Evolutionary conservation across 1,140 invertebrate species (phyloP).

Genomic region (Brachionus rubens): DNA sequence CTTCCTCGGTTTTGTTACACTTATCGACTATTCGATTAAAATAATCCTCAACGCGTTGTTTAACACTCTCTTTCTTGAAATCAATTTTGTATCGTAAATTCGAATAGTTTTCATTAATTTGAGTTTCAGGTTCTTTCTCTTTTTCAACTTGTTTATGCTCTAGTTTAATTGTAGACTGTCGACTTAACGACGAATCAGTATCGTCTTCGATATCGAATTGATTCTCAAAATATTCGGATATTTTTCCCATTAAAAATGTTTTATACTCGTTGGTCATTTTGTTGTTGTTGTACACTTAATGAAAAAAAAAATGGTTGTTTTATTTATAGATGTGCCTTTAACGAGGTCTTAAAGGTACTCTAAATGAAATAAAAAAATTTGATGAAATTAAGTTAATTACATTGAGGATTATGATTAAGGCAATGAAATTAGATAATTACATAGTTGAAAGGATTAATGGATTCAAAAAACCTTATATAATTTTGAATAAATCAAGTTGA

Average conservation of each 20-base stretch:
- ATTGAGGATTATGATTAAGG: no score
- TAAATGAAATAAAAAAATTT: no score
- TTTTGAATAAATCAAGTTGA: no score
- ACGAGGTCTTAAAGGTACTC: neutral
- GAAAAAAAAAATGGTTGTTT: neutral
- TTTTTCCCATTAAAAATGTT: neutral
- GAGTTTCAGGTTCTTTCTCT: neutral
- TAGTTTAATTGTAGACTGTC: neutral
- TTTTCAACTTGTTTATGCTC: neutral
- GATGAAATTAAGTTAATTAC: no score
- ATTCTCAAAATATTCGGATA: neutral
- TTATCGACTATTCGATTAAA: neutral
- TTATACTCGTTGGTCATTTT: constrained; percentile 11
- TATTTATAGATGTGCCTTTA: neutral
- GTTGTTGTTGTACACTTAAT: neutral
- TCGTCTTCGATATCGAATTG: neutral
- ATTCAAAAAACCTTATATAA: no score
- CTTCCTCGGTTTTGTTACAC: neutral
- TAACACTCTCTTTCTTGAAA: neutral
- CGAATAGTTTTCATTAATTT: neutral
- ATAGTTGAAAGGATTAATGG: no score
- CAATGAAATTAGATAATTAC: no score
- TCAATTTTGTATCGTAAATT: constrained; percentile 1
- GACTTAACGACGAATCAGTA: neutral
- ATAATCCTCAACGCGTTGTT: neutral